Percentiles rank a stretch among this genome's conserved stretches.
Evolutionary conservation across 1,140 invertebrate genomes (phyloP).

Genomic region (Atopsyche davidsoni): DNA sequence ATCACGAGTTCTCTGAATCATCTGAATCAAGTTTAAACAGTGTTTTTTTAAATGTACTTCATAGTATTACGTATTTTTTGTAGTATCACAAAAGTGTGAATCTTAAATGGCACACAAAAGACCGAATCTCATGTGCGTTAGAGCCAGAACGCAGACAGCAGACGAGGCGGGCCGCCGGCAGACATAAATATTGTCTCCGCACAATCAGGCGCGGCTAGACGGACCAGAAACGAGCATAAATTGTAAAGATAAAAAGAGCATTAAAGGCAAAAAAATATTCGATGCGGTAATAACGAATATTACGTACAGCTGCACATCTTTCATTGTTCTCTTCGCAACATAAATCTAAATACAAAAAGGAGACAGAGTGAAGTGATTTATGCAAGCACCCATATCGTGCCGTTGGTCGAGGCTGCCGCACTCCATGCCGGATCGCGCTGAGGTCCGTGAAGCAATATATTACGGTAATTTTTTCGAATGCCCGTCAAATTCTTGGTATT

Average conservation of each 20-base stretch:
- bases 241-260: slow-evolving; percentile 20
- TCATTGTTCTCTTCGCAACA: slow-evolving; percentile 27
- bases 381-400: slow-evolving; percentile 17
- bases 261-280: slow-evolving; percentile 23
- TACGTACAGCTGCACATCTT: slow-evolving; percentile 30
- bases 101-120: too few relatives aligned
- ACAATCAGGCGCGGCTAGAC: slow-evolving; percentile 19
- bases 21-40: too few relatives aligned
- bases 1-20: too few relatives aligned
- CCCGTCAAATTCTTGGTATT: slow-evolving; percentile 27
- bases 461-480: slow-evolving; percentile 28
- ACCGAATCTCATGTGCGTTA: too few relatives aligned
- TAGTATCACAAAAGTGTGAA: too few relatives aligned
- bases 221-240: slow-evolving; percentile 18
- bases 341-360: slow-evolving; percentile 30
- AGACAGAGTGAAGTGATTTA: slow-evolving; percentile 29
- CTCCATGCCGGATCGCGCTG: slow-evolving; percentile 3
- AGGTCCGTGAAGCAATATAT: slow-evolving; percentile 23
- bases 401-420: not conserved
- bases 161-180: too few relatives aligned
- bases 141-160: too few relatives aligned
- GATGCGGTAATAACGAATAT: slow-evolving; percentile 32
- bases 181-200: slow-evolving; percentile 19
- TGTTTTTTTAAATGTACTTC: too few relatives aligned
- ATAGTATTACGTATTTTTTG: too few relatives aligned